Evolutionary conservation across 2,113 vertebrate genomes (phyloP).

Genomic region (Ammospiza nelsoni): DNA sequence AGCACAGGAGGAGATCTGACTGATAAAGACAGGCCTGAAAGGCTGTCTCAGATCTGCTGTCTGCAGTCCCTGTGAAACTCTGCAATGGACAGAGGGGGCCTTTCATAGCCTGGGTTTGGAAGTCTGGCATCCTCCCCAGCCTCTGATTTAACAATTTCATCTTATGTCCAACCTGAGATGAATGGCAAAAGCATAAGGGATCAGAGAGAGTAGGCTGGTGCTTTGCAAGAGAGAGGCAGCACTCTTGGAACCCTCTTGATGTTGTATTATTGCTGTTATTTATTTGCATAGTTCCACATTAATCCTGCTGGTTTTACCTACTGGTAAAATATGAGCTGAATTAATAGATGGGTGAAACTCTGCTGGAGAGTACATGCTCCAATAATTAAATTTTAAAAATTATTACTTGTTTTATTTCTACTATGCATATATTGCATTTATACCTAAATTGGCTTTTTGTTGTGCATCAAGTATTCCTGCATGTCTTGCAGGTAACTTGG

Average conservation of each 20-base stretch:
- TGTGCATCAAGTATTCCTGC: not conserved
- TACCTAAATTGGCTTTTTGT: not conserved
- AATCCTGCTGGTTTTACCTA: not conserved
- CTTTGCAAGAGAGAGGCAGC: not conserved
- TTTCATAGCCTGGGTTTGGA: conserved; percentile 15
- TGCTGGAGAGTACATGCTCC: not conserved
- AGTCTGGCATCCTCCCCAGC: conserved; percentile 32
- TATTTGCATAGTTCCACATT: not conserved
- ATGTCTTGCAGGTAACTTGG: not conserved
- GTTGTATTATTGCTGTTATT: not conserved
- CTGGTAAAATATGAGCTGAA: not conserved
- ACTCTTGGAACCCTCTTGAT: not conserved
- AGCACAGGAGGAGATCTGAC: not conserved
- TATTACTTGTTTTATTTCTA: not conserved
- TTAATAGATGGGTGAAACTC: not conserved
- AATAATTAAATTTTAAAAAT: not conserved
- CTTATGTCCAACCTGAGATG: not conserved
- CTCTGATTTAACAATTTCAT: conserved; percentile 31
- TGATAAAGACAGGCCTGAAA: conserved; percentile 37
- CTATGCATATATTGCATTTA: not conserved
- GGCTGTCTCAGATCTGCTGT: conserved; percentile 15
- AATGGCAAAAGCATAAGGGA: conserved; percentile 10
- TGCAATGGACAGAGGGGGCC: conserved; percentile 16
- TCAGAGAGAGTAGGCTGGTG: not conserved
- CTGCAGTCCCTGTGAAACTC: not conserved